Base-by-base conservation (phyloP, 2,113 vertebrate genomes). In the Phocoena sinus region DNA sequence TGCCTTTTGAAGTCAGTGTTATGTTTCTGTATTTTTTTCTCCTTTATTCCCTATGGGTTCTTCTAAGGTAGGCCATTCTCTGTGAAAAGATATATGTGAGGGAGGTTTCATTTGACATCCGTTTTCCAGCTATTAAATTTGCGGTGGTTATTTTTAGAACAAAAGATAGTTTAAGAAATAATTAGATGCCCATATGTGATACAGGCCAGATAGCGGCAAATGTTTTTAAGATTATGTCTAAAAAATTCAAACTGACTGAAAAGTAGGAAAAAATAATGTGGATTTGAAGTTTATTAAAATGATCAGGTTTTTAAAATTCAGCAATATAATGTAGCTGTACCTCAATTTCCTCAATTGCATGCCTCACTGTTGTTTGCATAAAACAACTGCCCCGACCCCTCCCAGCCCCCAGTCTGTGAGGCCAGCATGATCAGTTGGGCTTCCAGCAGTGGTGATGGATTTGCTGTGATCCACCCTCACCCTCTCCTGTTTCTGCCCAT, bases 361-460 rank as follows among this genome's bases (percentile, higher is more conserved):
- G 67, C 4, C 44, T 15, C 21, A 8, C 92, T 92, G 33, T 38
- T 86, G 58, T 92, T 93, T 97, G 94, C 56, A 77, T 70, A 83
- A 79, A 86, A 44, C 44, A 65, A 38, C 67, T 89, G 71, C 58
- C 85, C 60, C 41, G 44, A 63, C 86, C 90, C 86, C 41, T 60
- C 93, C 60, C 41, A 41, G 13, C 14, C 86, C 92, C 28, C 81
- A 58, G 1, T 82, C 96, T 38, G 86, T 47, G 74, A 82, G 84
- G 63, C 26, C 38, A 20, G 79, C 63, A 11, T 73, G 80, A 96
- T 96, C 96, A 94, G 86, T 36, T 94, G 92, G 70, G 60, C 94
- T 97, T 92, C 96, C 80, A 89, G 95, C n/a, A 60, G 50, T 38
- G 26, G 62, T 97, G 97, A 98, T 97, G 97, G 95, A 98, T 98